Conservation (phyloP, 1,140 invertebrate species). For the Drosophila nasuta region DNA sequence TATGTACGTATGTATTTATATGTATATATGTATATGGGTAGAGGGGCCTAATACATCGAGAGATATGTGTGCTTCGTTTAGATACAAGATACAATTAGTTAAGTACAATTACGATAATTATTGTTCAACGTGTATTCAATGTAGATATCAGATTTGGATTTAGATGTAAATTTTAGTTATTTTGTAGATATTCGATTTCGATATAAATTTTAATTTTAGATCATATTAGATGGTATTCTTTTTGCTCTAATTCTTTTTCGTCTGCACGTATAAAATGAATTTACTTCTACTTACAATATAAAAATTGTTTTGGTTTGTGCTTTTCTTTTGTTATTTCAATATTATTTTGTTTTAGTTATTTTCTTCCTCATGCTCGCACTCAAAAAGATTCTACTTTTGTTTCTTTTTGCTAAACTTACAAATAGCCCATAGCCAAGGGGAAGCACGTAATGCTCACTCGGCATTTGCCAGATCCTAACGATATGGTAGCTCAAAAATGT, state of each 20-base stretch:
- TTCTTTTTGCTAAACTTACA: conserved; percentile 54
- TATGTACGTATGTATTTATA: conserved; percentile 25
- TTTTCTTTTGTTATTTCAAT: conserved; percentile 40
- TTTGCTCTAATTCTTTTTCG: background rate
- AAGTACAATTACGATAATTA: conserved; percentile 81
- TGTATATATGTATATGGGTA: conserved; percentile 25
- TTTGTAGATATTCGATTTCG: conserved; percentile 27
- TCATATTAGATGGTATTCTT: conserved; percentile 52
- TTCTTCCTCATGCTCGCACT: background rate
- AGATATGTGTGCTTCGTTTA: conserved; percentile 80
- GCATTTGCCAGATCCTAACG: conserved; percentile 8
- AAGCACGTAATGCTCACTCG: conserved; percentile 65
- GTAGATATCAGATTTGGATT: conserved; percentile 47
- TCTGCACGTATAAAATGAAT: conserved; percentile 70
- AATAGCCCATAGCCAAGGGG: conserved; percentile 60
- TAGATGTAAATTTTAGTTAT: conserved; percentile 53
- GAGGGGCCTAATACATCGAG: conserved; percentile 52
- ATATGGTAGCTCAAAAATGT: background rate
- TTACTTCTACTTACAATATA: conserved; percentile 77
- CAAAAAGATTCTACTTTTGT: conserved; percentile 36
- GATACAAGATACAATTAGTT: conserved; percentile 80
- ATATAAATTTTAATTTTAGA: conserved; percentile 43
- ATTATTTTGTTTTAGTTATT: conserved; percentile 31
- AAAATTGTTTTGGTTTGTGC: conserved; percentile 79
- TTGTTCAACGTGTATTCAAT: conserved; percentile 79